These are phyloP conservation scores for Grantiella picta DNA, from an alignment of 2,113 vertebrate genomes.

Conservation along the genomic window DNA sequence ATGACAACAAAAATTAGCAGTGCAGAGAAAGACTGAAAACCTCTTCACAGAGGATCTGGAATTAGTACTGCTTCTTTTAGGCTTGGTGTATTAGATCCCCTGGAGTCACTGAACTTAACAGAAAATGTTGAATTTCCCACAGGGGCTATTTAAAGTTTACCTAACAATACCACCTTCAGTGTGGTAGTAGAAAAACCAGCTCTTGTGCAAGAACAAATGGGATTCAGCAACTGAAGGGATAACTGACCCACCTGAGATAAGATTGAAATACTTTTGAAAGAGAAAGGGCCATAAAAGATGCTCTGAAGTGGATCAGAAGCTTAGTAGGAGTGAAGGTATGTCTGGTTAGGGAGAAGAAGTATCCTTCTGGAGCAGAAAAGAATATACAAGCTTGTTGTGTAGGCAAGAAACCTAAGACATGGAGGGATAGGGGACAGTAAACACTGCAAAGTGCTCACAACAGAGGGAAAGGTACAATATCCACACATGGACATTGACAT, in stretches of 20 bases:
- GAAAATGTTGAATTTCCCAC: not conserved
- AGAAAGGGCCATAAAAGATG: not conserved
- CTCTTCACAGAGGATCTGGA: not conserved
- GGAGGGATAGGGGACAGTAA: not conserved
- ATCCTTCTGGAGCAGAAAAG: not conserved
- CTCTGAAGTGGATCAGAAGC: not conserved
- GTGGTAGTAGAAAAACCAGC: not conserved
- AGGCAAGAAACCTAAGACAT: not conserved
- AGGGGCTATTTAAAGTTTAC: not conserved
- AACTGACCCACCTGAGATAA: not conserved
- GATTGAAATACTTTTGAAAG: not conserved
- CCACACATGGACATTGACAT: not conserved
- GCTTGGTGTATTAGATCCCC: not conserved
- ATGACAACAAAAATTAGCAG: not conserved
- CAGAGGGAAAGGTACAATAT: not conserved
- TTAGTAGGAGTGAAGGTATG: not conserved
- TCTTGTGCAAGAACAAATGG: not conserved
- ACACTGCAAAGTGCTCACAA: not conserved
- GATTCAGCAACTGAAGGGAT: not conserved
- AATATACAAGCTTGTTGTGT: not conserved
- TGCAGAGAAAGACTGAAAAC: not conserved
- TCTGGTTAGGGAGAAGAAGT: not conserved
- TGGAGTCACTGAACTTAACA: not conserved
- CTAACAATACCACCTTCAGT: not conserved
- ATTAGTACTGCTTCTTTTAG: not conserved